Conservation (phyloP, 1,140 invertebrate genomes). For the Pemphigus obesinymphae region DNA sequence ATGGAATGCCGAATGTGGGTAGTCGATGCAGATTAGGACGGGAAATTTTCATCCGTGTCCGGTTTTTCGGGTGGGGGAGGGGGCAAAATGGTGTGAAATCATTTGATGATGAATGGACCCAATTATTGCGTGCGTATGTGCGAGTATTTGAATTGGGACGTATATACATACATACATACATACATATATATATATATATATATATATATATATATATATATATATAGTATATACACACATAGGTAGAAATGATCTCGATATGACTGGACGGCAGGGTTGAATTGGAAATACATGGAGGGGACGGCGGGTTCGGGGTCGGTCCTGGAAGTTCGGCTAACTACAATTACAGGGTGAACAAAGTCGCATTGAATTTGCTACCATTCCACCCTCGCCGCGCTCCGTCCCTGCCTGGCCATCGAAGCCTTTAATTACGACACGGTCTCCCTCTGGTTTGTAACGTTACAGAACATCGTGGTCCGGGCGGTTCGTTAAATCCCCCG, state of each 20-base stretch:
- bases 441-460: conserved; percentile 12
- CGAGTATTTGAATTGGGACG: not conserved
- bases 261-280: too few species aligned
- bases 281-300: too few species aligned
- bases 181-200: too few species aligned
- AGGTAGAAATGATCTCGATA: too few species aligned
- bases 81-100: not conserved
- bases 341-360: conserved; percentile 37
- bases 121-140: not conserved
- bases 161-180: not conserved
- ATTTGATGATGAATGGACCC: not conserved
- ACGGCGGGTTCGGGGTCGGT: not conserved
- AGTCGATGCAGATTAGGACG: not conserved
- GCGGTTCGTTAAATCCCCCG: conserved; percentile 6
- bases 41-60: not conserved
- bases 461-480: conserved; percentile 8
- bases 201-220: too few species aligned
- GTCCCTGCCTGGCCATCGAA: not conserved
- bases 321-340: not conserved
- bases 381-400: not conserved
- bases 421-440: conserved; percentile 31
- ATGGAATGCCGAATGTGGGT: not conserved
- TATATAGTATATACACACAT: too few species aligned
- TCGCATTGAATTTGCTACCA: not conserved
- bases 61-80: not conserved